A percentile compares a stretch with the other conserved stretches of the same genome.
phyloP scores from a whole-genome alignment of 2,797 vertebrate genomes.

The Tarsius wallacei region DNA sequence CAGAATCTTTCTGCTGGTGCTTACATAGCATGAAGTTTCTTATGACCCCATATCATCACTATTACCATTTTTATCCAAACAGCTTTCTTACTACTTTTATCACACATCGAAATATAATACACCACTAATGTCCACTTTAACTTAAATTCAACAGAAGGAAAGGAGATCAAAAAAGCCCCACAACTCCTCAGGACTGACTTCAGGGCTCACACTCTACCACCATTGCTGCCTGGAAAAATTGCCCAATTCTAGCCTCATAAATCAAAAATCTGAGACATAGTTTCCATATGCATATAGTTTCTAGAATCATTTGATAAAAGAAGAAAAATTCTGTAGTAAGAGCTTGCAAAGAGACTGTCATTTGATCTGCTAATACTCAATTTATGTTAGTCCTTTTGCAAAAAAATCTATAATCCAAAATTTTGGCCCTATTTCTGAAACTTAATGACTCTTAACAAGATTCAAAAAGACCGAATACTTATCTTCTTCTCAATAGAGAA shows the following conservation, averaged over 20 bases:
- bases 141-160: background rate
- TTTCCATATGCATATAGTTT: slow-evolving; percentile 36
- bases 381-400: background rate
- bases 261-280: background rate
- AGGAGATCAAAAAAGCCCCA: background rate
- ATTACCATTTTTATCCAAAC: background rate
- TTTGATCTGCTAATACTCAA: slow-evolving; percentile 66
- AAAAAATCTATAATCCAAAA: background rate
- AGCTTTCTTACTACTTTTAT: background rate
- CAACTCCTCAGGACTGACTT: background rate
- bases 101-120: background rate
- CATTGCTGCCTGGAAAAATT: background rate
- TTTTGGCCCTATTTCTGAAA: slow-evolving; percentile 63
- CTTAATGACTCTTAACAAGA: slow-evolving; percentile 62
- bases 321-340: slow-evolving; percentile 32
- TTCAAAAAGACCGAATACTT: slow-evolving; percentile 67
- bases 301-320: slow-evolving; percentile 57
- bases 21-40: background rate
- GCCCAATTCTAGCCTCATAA: background rate
- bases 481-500: slow-evolving; percentile 36
- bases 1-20: background rate
- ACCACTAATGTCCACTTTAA: background rate
- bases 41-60: background rate
- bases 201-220: background rate
- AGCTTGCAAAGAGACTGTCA: background rate